Evolutionary conservation across 2,888 invertebrate genomes (phyloP).

Genomic region (Erebia palarica): DNA sequence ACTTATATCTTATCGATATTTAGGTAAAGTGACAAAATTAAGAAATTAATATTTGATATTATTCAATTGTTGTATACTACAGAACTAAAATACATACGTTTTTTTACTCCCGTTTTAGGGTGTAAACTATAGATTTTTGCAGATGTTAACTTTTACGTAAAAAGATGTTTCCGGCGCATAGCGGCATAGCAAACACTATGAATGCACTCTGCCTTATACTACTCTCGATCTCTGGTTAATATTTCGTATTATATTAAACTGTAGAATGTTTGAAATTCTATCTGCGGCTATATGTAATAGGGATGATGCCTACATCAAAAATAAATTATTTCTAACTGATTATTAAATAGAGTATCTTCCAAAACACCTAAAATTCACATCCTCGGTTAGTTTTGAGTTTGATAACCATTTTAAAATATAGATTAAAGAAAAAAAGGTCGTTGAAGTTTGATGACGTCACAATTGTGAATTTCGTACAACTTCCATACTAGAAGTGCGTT

Average conservation of each 20-base stretch:
- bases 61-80: slow-evolving; percentile 8
- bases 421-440: no score
- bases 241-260: slow-evolving; percentile 10
- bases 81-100: slow-evolving; percentile 10
- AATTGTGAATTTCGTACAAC: no score
- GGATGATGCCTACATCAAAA: no score
- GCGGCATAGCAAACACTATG: not conserved
- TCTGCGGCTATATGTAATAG: slow-evolving; percentile 12
- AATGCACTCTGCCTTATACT: slow-evolving; percentile 5
- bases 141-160: not conserved
- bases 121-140: slow-evolving; percentile 7
- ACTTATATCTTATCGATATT: slow-evolving; percentile 30
- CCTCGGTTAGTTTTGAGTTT: no score
- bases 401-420: no score
- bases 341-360: no score
- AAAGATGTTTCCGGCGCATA: slow-evolving; percentile 4
- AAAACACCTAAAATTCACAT: no score
- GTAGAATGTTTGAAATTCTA: slow-evolving; percentile 12
- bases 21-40: slow-evolving; percentile 33
- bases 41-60: slow-evolving; percentile 8
- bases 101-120: slow-evolving; percentile 22
- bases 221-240: slow-evolving; percentile 13
- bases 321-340: no score
- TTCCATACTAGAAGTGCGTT: no score
- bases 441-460: no score